Evolutionary conservation across 2,888 invertebrate species (phyloP), one percentile per base, ranked within the genome.

Genomic region (Rosalia funebris): DNA sequence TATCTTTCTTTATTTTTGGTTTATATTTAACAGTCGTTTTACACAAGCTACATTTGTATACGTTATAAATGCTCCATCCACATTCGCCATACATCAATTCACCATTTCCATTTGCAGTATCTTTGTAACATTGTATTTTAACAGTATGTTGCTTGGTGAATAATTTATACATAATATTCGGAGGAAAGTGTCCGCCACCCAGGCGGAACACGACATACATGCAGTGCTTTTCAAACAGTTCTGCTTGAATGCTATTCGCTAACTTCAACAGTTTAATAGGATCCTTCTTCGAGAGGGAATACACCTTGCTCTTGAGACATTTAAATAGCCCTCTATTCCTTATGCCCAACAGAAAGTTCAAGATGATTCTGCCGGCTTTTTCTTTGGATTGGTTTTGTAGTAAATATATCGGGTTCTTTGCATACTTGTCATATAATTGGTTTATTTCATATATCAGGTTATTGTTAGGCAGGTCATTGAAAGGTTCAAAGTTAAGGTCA

Each of bases 91-190:
- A 2, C 16, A 42, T 52, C 36, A 25, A 16, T 11, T 20, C 37
- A 19, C 12, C 5, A 9, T 10, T 31, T 9, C 15, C 14, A 15
- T 36, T 44, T 9, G 14, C n/a, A 10, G 34, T 19, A 25, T 60
- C 39, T 19, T 39, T 36, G 16, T 15, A 15, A 15, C 14, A 20
- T 7, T n/a, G n/a, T 31, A 50, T 39, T 9, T 46, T 36, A 19
- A 25, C 14, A 1, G 31, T 14, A 16, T 53, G 16, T 14, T 41
- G 60, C 5, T 56, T 68, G 2, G 66, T 62, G 46, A 67, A 69
- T 37, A 75, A 64, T 55, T 72, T 75, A 47, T 76, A 77, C 1
- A 76, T 72, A 11, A 77, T 76, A 19, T 34, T 48, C 3, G 77
- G 76, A 1, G 77, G 77, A 66, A 75, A 77, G 3, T 39, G 39